Percentiles rank a stretch among this genome's conserved stretches.
Evolutionary conservation across 2,888 invertebrate species (phyloP).

Genomic region (Aplocera efformata): DNA sequence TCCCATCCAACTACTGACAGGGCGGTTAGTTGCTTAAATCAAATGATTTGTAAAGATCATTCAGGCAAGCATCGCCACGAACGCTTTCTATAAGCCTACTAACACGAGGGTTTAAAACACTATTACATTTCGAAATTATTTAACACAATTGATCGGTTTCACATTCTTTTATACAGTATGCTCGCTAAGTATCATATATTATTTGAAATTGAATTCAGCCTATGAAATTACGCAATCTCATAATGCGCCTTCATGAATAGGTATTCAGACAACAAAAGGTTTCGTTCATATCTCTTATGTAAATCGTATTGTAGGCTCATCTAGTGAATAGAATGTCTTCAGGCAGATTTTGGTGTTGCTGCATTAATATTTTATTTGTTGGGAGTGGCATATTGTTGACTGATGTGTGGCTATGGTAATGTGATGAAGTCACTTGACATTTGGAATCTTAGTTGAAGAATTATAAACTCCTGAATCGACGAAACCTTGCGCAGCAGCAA

Average conservation of each 20-base stretch:
- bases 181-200: conserved; percentile 1
- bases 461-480: conserved; percentile 21
- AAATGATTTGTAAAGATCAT: too few relatives aligned
- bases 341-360: conserved; percentile 46
- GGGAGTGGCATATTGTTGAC: conserved; percentile 48
- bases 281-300: conserved; percentile 62
- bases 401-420: conserved; percentile 55
- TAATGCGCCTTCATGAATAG: conserved; percentile 54
- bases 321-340: conserved; percentile 52
- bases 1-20: too few relatives aligned
- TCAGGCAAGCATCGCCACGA: too few relatives aligned
- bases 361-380: conserved; percentile 51
- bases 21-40: too few relatives aligned
- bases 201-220: conserved; percentile 33
- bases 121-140: too few relatives aligned
- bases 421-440: conserved; percentile 59
- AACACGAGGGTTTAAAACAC: too few relatives aligned
- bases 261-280: conserved; percentile 67
- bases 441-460: conserved; percentile 35
- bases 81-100: too few relatives aligned
- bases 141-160: not conserved
- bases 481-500: conserved; percentile 3
- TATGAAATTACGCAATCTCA: conserved; percentile 44
- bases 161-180: not conserved
- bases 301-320: conserved; percentile 52